These are phyloP conservation scores for Odontesthes bonariensis DNA, from an alignment of 2,113 vertebrate species.

Conservation along the genomic window DNA sequence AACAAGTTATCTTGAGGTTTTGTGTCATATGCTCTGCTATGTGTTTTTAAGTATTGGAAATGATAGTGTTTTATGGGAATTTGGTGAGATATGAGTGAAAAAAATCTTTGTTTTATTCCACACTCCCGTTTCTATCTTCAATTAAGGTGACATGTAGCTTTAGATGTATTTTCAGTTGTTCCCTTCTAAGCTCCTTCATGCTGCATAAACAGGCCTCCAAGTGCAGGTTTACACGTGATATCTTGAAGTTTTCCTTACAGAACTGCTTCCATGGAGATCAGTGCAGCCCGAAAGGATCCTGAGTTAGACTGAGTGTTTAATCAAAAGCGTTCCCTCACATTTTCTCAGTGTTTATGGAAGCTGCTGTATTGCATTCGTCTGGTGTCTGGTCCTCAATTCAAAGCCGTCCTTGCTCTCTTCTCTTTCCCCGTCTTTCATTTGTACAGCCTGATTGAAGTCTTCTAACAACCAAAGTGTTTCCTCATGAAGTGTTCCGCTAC, in stretches of 20 bases:
- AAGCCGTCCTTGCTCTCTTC: conserved; percentile 49
- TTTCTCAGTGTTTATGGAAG: conserved; percentile 70
- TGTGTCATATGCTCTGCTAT: neutral
- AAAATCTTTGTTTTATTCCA: neutral
- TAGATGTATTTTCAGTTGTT: conserved; percentile 53
- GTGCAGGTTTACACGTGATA: conserved; percentile 67
- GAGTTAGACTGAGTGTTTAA: conserved; percentile 61
- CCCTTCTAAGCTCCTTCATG: conserved; percentile 46
- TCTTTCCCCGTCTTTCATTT: conserved; percentile 68
- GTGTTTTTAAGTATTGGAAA: neutral
- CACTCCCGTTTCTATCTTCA: conserved; percentile 38
- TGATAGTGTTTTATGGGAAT: conserved; percentile 16
- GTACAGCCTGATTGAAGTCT: conserved; percentile 74
- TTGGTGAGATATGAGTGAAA: conserved; percentile 30
- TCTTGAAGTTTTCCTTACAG: conserved; percentile 66
- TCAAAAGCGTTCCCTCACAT: conserved; percentile 60
- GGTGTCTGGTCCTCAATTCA: conserved; percentile 67
- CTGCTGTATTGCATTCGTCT: conserved; percentile 67
- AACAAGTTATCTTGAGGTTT: conserved; percentile 8
- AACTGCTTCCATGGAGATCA: conserved; percentile 61
- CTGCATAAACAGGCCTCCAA: conserved; percentile 68
- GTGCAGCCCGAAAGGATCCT: conserved; percentile 35
- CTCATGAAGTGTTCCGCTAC: conserved; percentile 70
- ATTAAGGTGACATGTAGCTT: conserved; percentile 31
- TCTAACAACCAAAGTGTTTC: conserved; percentile 76